These are phyloP conservation scores for Nycticebus coucang DNA, from an alignment of 2,113 vertebrate genomes.

Conservation along the genomic window DNA sequence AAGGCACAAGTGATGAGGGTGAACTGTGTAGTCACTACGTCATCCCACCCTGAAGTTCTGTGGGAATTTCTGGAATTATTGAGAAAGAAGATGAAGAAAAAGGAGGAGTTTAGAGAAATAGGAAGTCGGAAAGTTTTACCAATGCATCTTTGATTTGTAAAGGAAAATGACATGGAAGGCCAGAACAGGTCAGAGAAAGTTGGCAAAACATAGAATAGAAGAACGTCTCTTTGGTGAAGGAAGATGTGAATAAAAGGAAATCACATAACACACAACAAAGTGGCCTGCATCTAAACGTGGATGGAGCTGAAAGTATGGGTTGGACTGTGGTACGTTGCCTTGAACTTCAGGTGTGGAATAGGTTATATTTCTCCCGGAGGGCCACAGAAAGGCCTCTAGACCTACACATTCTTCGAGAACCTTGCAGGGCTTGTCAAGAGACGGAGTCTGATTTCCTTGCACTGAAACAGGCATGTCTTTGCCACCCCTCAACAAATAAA, in stretches of 20 bases:
- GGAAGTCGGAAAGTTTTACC: background rate
- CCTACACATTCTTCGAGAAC: background rate
- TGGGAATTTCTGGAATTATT: background rate
- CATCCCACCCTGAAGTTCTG: background rate
- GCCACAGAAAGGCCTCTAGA: rapidly evolving
- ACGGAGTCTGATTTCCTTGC: rapidly evolving
- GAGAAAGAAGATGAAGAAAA: background rate
- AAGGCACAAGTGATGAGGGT: background rate
- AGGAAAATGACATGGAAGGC: no score
- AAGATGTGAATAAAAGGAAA: background rate
- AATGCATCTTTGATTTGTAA: background rate
- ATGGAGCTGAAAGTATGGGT: background rate
- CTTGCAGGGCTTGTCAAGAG: background rate
- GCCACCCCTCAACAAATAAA: background rate
- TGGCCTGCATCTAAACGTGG: no score
- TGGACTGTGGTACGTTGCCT: rapidly evolving
- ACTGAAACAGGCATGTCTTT: background rate
- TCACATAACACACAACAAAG: no score
- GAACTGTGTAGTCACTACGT: no score
- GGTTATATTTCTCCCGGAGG: background rate
- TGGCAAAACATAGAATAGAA: background rate
- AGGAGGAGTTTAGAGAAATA: background rate
- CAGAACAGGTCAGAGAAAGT: rapidly evolving
- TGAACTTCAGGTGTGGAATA: background rate
- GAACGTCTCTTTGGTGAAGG: background rate